These are phyloP conservation scores for Eupeodes latifasciatus DNA, from an alignment of 2,888 invertebrate species.

Conservation along the genomic window DNA sequence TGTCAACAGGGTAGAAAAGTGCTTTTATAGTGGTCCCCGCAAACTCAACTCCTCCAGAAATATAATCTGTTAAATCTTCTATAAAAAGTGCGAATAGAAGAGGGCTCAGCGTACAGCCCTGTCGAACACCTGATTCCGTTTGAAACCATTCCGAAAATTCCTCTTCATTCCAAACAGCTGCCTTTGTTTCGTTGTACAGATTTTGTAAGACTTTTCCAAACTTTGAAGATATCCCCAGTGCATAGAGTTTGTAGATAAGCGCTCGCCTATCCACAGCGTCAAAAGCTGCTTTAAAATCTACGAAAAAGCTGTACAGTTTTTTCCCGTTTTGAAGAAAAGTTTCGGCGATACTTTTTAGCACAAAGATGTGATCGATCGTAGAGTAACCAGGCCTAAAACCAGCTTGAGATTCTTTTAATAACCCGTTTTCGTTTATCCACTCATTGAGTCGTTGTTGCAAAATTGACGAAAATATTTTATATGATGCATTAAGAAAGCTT, in stretches of 20 bases:
- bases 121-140: not conserved
- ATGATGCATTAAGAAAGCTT: not conserved
- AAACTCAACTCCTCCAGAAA: no score
- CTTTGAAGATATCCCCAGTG: not conserved
- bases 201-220: not conserved
- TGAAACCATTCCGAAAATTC: constrained; percentile 3
- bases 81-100: not conserved
- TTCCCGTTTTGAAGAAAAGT: not conserved
- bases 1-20: not conserved
- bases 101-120: constrained; percentile 2
- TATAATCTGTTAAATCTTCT: no score
- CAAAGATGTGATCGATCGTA: not conserved
- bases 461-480: not conserved
- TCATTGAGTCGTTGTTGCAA: not conserved
- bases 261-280: not conserved
- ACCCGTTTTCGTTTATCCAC: not conserved
- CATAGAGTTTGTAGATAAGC: not conserved
- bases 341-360: not conserved
- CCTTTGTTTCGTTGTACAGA: not conserved
- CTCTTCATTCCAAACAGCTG: constrained; percentile 20
- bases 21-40: not conserved
- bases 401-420: not conserved
- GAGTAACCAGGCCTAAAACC: not conserved
- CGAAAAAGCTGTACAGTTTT: constrained; percentile 20
- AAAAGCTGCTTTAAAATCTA: constrained; percentile 30